Evolutionary conservation across 2,113 vertebrate species (phyloP), one percentile per base, ranked within the genome.

Genomic region (Willisornis vidua): DNA sequence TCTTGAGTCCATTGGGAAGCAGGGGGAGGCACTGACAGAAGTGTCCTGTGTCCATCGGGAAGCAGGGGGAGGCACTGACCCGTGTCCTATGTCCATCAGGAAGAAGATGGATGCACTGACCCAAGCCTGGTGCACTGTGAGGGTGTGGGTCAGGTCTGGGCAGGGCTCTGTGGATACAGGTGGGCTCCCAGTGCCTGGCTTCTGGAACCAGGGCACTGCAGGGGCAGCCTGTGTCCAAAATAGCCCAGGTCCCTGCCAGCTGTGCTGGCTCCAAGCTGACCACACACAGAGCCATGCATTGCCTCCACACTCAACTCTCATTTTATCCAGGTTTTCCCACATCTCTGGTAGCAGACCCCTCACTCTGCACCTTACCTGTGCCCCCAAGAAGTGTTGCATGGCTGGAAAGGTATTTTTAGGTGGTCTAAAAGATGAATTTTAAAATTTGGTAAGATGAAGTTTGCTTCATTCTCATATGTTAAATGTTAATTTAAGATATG

Each of bases 1-100:
- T 14, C 54, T n/a, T 0, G 0, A 12, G 18, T 9, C 46, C 43
- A 0, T 2, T 3, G 24, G 26, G 33, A 57, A 29, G 46, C 1
- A 18, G 39, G 25, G 2, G 14, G 29, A 19, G 54, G 54, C 54
- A 31, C 54, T 31, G 29, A 9, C 17, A 29, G 12, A 7, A 12
- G 49, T 31, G 31, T 55, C 54, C 31, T 57, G 55, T 58, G 31
- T 22, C 55, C 55, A 14, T 31, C 16, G 29, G 29, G 28, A 55
- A 52, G 19, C 52, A 29, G 31, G 6, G 10, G 46, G 4, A 37
- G 46, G 31, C 14, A 11, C 25, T 29, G 22, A 4, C 10, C 65
- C 18, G 6, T 37, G 26, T n/a, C 51, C 59, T 18, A 19, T 51
- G 67, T 31, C 70, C 70, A 6, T n/a, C 2, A 39, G 57, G n/a